phyloP scores from a whole-genome alignment of 2,888 invertebrate genomes.

The Scotopteryx bipunctaria region DNA sequence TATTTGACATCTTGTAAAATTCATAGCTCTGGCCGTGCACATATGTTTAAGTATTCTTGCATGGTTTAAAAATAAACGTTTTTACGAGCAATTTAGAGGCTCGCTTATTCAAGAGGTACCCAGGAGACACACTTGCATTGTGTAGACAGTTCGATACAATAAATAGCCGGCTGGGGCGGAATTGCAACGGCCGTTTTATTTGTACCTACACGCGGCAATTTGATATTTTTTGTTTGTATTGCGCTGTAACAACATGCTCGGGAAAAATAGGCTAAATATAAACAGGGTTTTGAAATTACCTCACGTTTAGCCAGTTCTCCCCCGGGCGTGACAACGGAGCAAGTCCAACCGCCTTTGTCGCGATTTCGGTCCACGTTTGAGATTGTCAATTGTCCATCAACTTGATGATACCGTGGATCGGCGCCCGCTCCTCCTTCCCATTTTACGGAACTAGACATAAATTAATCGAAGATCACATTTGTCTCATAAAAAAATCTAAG shows the following conservation, averaged over 20 bases:
- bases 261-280: conserved; percentile 7
- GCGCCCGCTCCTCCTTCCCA: conserved; percentile 85
- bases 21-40: conserved; percentile 16
- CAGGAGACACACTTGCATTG: conserved; percentile 33
- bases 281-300: conserved; percentile 58
- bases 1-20: conserved; percentile 26
- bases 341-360: conserved; percentile 91
- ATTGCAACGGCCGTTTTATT: conserved; percentile 25
- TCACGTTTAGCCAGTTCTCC: conserved; percentile 90
- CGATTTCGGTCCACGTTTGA: conserved; percentile 84
- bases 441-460: conserved; percentile 75
- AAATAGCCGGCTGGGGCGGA: conserved; percentile 18
- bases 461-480: not conserved
- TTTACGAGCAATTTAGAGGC: conserved; percentile 26
- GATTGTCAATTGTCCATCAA: conserved; percentile 85
- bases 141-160: conserved; percentile 29
- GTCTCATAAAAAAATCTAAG: too few relatives aligned
- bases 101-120: conserved; percentile 27
- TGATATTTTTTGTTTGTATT: conserved; percentile 13
- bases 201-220: conserved; percentile 20
- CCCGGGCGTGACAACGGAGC: conserved; percentile 88
- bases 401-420: conserved; percentile 77
- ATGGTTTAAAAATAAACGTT: conserved; percentile 15
- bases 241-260: conserved; percentile 5
- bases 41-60: conserved; percentile 23